Base-by-base conservation (phyloP, 1,140 invertebrate species). In the Arion vulgaris region DNA sequence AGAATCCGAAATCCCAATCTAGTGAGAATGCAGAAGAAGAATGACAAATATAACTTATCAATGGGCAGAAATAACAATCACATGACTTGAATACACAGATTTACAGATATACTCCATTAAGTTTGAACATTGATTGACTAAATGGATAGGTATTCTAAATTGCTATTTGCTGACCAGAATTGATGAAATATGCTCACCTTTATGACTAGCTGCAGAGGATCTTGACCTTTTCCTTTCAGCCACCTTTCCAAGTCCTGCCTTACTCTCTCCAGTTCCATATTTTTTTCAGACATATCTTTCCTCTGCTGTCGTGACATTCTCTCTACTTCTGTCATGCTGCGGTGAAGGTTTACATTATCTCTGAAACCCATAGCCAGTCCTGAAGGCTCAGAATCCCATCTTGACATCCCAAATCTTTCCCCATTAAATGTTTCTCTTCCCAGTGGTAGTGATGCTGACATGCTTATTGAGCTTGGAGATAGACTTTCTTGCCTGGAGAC, bases 261-360 rank as follows among this genome's bases (percentile, higher is more conserved):
- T 17, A 85, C 66, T n/a, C 66, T 74, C 5, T 69, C 79, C 68
- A 87, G 69, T 62, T 89, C 87, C 4, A 49, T 51, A 23, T 84
- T 83, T 80, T 85, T 87, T 15, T 73, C 45, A 17, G 81, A 82
- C 9, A 88, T 69, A 71, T 87, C 84, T 41, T 72, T 79, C 74
- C 81, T 75, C 57, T 85, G 81, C 23, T 86, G 84, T 13, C 73
- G 73, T 39, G 82, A 39, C 41, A 85, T 78, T 32, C 68, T 57
- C 57, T 85, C 84, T 17, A 78, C 74, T 38, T 78, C 73, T 15
- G 51, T 51, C 73, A 69, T 71, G 69, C 74, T 41, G 28, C 34
- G 62, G 69, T 66, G 53, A 41, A 85, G 57, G 53, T 84, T 57
- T 19, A 80, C 28, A 41, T 49, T 80, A 19, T 78, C 76, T 32